phyloP scores from a whole-genome alignment of 2,797 vertebrate genomes.

The Hydrophis major region DNA sequence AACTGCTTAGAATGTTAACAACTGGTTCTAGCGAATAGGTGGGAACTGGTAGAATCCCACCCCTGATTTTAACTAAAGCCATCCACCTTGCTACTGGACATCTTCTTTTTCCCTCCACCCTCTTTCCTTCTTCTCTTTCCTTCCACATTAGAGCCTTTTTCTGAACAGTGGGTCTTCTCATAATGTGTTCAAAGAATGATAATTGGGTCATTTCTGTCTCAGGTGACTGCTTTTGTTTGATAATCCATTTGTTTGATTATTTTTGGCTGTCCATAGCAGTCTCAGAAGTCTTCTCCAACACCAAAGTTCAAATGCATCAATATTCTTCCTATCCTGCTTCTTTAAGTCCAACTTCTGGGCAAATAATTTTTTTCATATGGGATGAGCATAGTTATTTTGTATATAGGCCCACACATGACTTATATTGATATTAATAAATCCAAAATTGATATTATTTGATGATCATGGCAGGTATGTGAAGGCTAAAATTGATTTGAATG shows the following conservation, averaged over 20 bases:
- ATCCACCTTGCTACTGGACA: background rate
- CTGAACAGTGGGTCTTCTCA: background rate
- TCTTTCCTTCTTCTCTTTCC: background rate
- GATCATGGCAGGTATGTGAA: background rate
- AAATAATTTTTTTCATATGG: background rate
- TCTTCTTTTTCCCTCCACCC: background rate
- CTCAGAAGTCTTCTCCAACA: background rate
- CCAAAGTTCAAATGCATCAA: background rate
- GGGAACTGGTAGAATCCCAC: too few relatives aligned
- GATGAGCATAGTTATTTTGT: background rate
- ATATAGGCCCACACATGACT: background rate
- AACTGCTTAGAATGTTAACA: too few relatives aligned
- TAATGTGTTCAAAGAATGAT: background rate
- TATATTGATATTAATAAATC: background rate
- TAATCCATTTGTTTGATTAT: too few relatives aligned
- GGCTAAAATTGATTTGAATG: background rate
- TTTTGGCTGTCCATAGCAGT: background rate
- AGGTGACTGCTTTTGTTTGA: too few relatives aligned
- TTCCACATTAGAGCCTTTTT: background rate
- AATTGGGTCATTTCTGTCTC: too few relatives aligned
- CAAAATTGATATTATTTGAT: background rate
- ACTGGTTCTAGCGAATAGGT: too few relatives aligned
- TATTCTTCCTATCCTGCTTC: background rate
- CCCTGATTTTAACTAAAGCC: background rate
- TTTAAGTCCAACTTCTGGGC: background rate